Base-by-base conservation (phyloP, 2,888 invertebrate genomes). In the Ophion slaviceki region DNA sequence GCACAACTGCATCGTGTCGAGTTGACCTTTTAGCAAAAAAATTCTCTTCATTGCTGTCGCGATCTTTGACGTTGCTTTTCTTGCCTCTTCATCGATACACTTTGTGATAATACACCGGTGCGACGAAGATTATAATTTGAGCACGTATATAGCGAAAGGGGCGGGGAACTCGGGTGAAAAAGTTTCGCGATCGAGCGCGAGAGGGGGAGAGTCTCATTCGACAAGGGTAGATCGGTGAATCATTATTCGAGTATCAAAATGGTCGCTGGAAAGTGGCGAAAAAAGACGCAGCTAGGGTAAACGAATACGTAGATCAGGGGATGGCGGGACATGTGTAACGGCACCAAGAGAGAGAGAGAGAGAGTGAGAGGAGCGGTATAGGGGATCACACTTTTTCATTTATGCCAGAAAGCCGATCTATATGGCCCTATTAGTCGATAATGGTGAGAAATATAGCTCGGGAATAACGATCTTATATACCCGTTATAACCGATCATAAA, bases 341-440 rank as follows among this genome's bases (percentile, higher is more conserved):
- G 57, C 64, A 32, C n/a, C 57, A 71, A 32, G 32, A 32, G 4
- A 32, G 32, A 24, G 24, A 24, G 24, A 24, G 40, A 20, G 57
- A 2, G 17, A 36, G 53, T 66, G 66, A 32, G 74, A 74, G n/a
- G 66, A 64, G 17, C 14, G 45, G 28, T 62, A 70, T 40, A 28
- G 85, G 47, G 84, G 82, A 84, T 86, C 86, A 88, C 85, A 88
- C 85, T 90, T 91, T 90, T 90, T 91, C 91, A 90, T 91, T 91
- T 90, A 84, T 88, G 89, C 88, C 88, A 79, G 82, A 83, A 82
- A 77, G 81, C 62, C 88, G 88, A 91, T 89, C 90, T 91, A 91
- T 91, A 91, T 86, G 86, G 86, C 86, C 90, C 90, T 90, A 91
- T 91, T 91, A 91, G 90, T 70, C 89, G 90, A 89, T 91, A 91